Evolutionary conservation across 2,797 vertebrate genomes (phyloP).

Genomic region (Sitta carolinensis): DNA sequence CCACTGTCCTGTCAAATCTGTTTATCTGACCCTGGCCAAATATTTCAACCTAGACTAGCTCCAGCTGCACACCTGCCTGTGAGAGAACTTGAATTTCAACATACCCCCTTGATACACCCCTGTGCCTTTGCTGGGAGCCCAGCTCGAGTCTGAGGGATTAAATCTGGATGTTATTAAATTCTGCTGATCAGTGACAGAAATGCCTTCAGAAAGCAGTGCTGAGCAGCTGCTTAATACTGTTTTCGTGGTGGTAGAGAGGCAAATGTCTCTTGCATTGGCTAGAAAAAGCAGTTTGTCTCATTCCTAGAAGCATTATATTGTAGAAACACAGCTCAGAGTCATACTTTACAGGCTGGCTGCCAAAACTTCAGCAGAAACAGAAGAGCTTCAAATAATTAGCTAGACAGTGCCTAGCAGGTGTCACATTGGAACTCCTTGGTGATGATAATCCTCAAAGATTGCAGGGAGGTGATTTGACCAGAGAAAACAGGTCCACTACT

Average conservation of each 20-base stretch:
- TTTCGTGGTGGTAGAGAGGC: conserved; percentile 50
- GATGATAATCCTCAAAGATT: conserved; percentile 9
- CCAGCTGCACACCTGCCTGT: conserved; percentile 41
- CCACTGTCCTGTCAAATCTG: conserved; percentile 2
- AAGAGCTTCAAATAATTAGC: conserved; percentile 51
- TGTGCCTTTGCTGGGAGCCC: conserved; percentile 43
- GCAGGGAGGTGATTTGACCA: not conserved
- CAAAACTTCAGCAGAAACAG: conserved; percentile 22
- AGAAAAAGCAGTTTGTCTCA: conserved; percentile 56
- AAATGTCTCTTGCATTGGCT: conserved; percentile 57
- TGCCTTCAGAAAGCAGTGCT: conserved; percentile 60
- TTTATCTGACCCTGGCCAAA: conserved; percentile 38
- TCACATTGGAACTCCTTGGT: conserved; percentile 30
- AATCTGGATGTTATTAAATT: conserved; percentile 69
- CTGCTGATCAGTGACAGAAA: conserved; percentile 67
- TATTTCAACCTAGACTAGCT: conserved; percentile 44
- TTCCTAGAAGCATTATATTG: conserved; percentile 58
- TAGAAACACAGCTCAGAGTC: conserved; percentile 6
- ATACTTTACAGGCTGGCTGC: conserved; percentile 27
- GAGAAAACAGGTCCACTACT: not conserved
- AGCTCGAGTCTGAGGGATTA: conserved; percentile 28
- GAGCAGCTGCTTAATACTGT: conserved; percentile 71
- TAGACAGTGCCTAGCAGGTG: conserved; percentile 56
- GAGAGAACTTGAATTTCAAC: conserved; percentile 48
- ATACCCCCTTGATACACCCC: not conserved